Percentiles rank a stretch among this genome's conserved stretches.
Conservation (phyloP, 2,113 vertebrate genomes). For the Elephantulus edwardii region DNA sequence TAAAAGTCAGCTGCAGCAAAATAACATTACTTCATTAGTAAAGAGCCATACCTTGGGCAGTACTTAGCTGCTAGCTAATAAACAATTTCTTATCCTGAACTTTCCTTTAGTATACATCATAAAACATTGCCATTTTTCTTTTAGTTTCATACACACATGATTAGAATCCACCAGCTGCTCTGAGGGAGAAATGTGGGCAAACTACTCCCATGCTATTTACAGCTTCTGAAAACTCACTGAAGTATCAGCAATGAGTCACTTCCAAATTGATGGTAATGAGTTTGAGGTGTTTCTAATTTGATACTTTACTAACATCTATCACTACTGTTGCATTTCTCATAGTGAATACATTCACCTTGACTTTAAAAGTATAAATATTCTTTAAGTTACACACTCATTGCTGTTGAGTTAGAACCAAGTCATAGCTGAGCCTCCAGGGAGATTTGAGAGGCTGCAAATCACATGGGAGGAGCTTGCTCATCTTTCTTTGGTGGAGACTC, state of each 20-base stretch:
- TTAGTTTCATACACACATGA: conserved; percentile 3
- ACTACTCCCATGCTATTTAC: no score
- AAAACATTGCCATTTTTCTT: neutral
- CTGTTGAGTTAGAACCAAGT: no score
- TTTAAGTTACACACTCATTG: no score
- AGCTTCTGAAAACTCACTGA: no score
- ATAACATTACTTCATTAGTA: conserved; percentile 49
- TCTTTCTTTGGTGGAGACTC: no score
- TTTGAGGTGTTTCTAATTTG: no score
- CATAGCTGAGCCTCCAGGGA: no score
- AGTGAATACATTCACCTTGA: neutral
- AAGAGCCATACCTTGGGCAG: neutral
- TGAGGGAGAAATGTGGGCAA: no score
- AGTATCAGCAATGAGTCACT: no score
- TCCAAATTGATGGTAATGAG: neutral
- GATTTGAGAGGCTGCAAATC: no score
- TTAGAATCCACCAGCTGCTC: no score
- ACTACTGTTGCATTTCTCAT: neutral
- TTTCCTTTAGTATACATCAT: neutral
- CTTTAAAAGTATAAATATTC: conserved; percentile 29
- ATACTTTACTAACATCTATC: neutral
- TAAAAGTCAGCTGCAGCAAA: conserved; percentile 55
- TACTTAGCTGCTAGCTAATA: conserved; percentile 12
- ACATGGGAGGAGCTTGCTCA: no score
- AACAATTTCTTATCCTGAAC: neutral